These are phyloP conservation scores for Pelodiscus sinensis DNA, from an alignment of 2,113 vertebrate species.

Conservation along the genomic window DNA sequence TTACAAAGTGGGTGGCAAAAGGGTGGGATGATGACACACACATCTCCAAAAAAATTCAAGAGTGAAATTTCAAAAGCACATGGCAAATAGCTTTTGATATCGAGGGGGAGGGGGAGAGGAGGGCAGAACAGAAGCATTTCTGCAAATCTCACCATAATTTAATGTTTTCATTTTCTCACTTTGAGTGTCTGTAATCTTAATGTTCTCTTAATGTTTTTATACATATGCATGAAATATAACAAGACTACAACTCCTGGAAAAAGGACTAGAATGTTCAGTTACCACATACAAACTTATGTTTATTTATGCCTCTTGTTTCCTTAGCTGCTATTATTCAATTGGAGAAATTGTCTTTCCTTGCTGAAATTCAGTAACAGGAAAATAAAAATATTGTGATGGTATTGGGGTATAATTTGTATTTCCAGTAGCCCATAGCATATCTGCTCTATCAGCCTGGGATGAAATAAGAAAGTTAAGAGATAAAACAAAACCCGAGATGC, in stretches of 20 bases:
- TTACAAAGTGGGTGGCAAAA: conserved; percentile 8
- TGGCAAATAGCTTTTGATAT: conserved; percentile 12
- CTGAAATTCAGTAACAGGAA: not conserved
- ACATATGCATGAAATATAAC: not conserved
- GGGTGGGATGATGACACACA: not conserved
- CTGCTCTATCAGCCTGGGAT: not conserved
- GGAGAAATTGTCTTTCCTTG: not conserved
- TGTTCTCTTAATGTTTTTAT: not conserved
- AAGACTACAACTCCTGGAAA: not conserved
- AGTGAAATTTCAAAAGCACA: conserved; percentile 3
- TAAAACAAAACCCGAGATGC: not conserved
- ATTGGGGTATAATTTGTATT: not conserved
- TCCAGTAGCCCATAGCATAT: not conserved
- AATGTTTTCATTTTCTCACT: not conserved
- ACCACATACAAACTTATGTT: not conserved
- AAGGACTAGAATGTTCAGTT: not conserved
- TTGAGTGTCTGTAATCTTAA: not conserved
- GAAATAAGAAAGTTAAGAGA: not conserved
- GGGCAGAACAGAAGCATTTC: not conserved
- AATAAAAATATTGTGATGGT: not conserved
- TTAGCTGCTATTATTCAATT: not conserved
- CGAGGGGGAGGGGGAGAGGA: not conserved
- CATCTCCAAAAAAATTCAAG: not conserved
- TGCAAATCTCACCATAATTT: not conserved
- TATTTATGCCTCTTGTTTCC: not conserved